A percentile compares a stretch with the other conserved stretches of the same genome.
These are phyloP conservation scores for Ciconia boyciana DNA, from an alignment of 2,113 vertebrate genomes.

Conservation along the genomic window DNA sequence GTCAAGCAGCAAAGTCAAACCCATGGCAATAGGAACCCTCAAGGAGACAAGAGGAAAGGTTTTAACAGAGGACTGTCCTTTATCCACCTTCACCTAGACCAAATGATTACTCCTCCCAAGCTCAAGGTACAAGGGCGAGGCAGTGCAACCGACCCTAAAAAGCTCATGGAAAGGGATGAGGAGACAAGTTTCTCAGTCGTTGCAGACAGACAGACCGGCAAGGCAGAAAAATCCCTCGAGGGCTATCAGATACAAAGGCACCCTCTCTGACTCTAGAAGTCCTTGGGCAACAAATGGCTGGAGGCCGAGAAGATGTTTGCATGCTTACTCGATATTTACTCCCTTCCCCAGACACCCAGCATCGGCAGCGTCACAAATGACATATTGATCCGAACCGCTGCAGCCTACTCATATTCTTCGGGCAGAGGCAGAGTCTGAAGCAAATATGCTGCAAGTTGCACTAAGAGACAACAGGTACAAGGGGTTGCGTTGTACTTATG, in stretches of 20 bases:
- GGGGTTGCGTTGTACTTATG: not conserved
- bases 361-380: not conserved
- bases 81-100: not conserved
- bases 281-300: not conserved
- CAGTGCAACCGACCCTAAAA: accelerated
- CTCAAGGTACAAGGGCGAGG: accelerated
- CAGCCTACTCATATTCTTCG: accelerated
- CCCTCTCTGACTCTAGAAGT: not conserved
- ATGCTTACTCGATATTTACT: accelerated
- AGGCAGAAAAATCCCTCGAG: not conserved
- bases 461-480: not conserved
- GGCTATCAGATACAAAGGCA: not conserved
- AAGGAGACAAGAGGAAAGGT: not conserved
- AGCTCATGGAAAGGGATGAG: not conserved
- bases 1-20: not conserved
- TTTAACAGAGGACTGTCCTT: not conserved
- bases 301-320: not conserved
- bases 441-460: accelerated
- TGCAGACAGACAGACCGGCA: not conserved
- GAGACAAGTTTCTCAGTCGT: not conserved
- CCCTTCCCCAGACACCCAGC: not conserved
- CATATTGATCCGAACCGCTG: accelerated
- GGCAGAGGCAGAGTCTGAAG: not conserved
- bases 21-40: not conserved
- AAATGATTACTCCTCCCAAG: not conserved